Base-by-base conservation (phyloP, 37 sponge, comb jelly and placozoan genomes). In the Ianthella basta region DNA sequence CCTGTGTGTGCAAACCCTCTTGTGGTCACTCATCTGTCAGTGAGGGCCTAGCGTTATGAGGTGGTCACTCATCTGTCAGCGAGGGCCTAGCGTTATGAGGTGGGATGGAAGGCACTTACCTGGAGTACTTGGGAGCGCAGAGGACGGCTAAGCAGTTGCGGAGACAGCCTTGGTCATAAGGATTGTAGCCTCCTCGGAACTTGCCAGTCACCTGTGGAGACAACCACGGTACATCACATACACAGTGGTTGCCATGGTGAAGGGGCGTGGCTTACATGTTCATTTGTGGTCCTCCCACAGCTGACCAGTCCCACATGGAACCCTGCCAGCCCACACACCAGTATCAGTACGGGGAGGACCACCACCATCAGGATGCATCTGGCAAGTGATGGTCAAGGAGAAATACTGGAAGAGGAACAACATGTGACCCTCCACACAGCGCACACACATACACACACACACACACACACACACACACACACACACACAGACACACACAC, bases 211-310 rank as follows among this genome's bases (percentile, higher is more conserved):
- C 95, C 96, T 96, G 65, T 6, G 69, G 13, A 65, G 18, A 55
- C 15, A 75, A 39, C 30, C 55, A 54, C 10, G 30, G 5, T 8
- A 24, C 23, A 21, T 25, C 20, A 18, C 61, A 67, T 25, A 82
- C 19, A 24, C 12, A 8, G 29, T 21, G 60, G 34, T 25, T 70
- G 36, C 30, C n/a, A 32, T 25, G 53, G 57, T 55, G 27, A 27
- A 64, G 41, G 1, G 34, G 66, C 35, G 23, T 57, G 23, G 25
- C 85, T 80, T 59, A 97, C 97, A 77, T 98, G 91, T 92, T 98
- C 99, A 86, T 98, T 96, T 34, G 99, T 98, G 4, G 97, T 95
- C 56, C 94, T 84, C 0, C 97, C 95, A 78, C 86, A 56, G 35
- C 88, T 74, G 50, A 98, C 86, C 21, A 98, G 94, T 3, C 84